These are phyloP conservation scores for Alces alces DNA, from an alignment of 2,113 vertebrate genomes.

Conservation along the genomic window DNA sequence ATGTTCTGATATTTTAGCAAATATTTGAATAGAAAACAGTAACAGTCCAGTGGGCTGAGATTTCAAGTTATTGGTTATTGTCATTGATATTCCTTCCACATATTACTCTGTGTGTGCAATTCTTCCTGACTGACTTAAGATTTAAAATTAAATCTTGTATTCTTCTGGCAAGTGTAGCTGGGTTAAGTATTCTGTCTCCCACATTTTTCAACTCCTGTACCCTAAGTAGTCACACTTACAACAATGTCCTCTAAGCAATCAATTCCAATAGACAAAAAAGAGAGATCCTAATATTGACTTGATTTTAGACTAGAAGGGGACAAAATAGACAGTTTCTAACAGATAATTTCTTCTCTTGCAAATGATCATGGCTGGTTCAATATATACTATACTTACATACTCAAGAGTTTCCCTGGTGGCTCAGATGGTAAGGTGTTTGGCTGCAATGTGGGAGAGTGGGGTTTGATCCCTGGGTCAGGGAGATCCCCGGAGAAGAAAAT, in stretches of 20 bases:
- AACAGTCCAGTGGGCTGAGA: not conserved
- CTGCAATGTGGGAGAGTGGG: not conserved
- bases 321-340: not conserved
- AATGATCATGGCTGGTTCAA: not conserved
- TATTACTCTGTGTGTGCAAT: not conserved
- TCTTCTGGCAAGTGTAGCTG: not conserved
- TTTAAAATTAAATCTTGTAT: not conserved
- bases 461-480: too few relatives aligned
- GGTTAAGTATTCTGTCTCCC: not conserved
- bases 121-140: not conserved
- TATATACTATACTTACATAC: not conserved
- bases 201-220: not conserved
- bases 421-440: not conserved
- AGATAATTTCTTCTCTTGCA: constrained; percentile 1
- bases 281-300: not conserved
- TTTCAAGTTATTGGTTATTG: not conserved
- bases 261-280: not conserved
- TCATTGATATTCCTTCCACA: not conserved
- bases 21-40: constrained; percentile 13
- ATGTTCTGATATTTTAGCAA: constrained; percentile 24
- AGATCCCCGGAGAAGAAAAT: not conserved
- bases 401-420: not conserved
- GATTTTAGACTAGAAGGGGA: not conserved
- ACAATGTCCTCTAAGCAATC: not conserved
- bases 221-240: not conserved